phyloP scores from a whole-genome alignment of 1,140 invertebrate species.

The Phthorimaea operculella region DNA sequence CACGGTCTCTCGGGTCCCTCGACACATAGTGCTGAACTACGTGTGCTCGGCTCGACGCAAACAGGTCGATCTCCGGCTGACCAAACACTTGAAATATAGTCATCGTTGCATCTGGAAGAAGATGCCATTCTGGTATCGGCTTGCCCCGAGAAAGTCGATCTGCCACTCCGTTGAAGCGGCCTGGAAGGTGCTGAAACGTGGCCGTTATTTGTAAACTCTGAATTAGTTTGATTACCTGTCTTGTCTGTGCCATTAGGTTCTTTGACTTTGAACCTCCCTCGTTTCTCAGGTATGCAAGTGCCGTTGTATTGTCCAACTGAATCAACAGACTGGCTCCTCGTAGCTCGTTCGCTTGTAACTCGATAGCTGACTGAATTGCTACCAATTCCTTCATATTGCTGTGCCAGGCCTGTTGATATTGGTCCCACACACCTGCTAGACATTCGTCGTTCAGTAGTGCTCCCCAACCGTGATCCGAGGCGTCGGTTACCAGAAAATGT shows the following conservation, averaged over 20 bases:
- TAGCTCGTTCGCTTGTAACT: neutral
- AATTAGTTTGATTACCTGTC: neutral
- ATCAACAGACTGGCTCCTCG: neutral
- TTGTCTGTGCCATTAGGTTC: neutral
- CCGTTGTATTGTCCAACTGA: constrained; percentile 1
- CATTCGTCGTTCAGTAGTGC: neutral
- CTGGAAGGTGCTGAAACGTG: neutral
- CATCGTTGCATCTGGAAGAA: constrained; percentile 15
- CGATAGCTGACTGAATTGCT: neutral
- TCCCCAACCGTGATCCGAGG: neutral
- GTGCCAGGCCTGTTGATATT: neutral
- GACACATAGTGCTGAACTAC: constrained; percentile 25
- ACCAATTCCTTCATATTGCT: constrained; percentile 2
- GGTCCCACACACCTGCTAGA: neutral
- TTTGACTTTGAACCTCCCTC: neutral
- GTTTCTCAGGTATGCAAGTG: neutral
- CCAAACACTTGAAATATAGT: constrained; percentile 25
- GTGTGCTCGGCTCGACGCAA: constrained; percentile 19
- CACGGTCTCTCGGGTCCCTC: constrained; percentile 16
- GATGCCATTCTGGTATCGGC: constrained; percentile 25
- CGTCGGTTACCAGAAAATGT: neutral
- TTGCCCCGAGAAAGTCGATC: constrained; percentile 7
- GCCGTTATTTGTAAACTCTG: neutral
- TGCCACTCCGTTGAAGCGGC: neutral
- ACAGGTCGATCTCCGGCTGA: constrained; percentile 25